phyloP scores from a whole-genome alignment of 2,113 vertebrate genomes.

The Trematocara nigrifrons region DNA sequence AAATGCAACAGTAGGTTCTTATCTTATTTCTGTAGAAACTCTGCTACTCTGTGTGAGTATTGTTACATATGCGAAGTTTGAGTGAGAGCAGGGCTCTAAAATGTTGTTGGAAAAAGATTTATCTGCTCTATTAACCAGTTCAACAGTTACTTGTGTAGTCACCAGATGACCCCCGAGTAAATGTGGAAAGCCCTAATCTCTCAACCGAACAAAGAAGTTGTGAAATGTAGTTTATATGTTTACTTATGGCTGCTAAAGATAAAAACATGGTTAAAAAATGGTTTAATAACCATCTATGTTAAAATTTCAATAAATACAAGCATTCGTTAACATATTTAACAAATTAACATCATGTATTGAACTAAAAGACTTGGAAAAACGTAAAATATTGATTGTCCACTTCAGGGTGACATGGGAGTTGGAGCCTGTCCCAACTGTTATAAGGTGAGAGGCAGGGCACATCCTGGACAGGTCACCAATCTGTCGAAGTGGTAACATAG shows the following conservation, averaged over 20 bases:
- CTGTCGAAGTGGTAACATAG: background rate
- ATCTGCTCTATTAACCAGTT: background rate
- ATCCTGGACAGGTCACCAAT: background rate
- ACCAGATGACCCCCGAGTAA: background rate
- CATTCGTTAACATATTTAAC: background rate
- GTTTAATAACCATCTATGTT: background rate
- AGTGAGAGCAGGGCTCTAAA: background rate
- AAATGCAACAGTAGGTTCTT: slow-evolving; percentile 32
- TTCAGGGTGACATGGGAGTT: background rate
- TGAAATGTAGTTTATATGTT: background rate
- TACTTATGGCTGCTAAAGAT: background rate
- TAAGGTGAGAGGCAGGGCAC: background rate
- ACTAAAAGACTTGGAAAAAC: background rate
- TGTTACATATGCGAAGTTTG: background rate
- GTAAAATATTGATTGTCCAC: background rate
- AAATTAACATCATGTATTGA: background rate
- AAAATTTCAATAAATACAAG: background rate
- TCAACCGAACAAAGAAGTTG: background rate
- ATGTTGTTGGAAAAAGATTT: background rate
- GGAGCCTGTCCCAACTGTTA: background rate
- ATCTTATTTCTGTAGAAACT: slow-evolving; percentile 51
- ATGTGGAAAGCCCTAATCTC: background rate
- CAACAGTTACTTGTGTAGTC: background rate
- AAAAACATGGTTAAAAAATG: background rate
- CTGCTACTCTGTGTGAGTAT: background rate